These are phyloP conservation scores for Hylia prasina DNA, from an alignment of 2,113 vertebrate species.

Conservation along the genomic window DNA sequence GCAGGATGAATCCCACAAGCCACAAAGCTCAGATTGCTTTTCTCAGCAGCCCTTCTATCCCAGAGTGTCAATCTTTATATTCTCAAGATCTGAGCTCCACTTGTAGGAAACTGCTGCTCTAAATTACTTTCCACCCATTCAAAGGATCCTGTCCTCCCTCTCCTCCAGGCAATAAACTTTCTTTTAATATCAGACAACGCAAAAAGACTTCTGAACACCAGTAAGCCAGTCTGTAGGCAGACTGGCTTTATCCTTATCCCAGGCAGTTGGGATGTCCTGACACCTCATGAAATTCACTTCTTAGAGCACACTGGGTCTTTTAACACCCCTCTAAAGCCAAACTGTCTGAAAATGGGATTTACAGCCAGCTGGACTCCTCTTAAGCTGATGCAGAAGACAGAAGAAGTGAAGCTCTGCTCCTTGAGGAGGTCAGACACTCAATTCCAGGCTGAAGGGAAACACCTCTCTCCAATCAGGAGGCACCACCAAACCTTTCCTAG, in stretches of 20 bases:
- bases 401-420: not conserved
- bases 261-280: not conserved
- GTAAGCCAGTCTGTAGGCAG: not conserved
- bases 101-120: not conserved
- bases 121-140: not conserved
- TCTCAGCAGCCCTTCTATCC: not conserved
- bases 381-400: not conserved
- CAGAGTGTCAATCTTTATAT: not conserved
- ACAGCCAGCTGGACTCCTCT: not conserved
- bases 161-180: not conserved
- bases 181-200: not conserved
- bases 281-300: not conserved
- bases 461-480: rapidly evolving
- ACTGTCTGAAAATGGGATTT: not conserved
- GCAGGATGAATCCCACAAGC: not conserved
- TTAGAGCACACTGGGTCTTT: not conserved
- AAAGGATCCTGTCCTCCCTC: not conserved
- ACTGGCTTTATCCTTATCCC: not conserved
- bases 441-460: not conserved
- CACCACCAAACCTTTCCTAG: not conserved
- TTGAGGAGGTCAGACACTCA: not conserved
- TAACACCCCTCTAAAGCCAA: not conserved
- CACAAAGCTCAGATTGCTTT: not conserved
- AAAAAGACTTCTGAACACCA: not conserved
- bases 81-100: not conserved